Conservation (phyloP, 2,797 vertebrate genomes). For the Sebastes trivittatus region DNA sequence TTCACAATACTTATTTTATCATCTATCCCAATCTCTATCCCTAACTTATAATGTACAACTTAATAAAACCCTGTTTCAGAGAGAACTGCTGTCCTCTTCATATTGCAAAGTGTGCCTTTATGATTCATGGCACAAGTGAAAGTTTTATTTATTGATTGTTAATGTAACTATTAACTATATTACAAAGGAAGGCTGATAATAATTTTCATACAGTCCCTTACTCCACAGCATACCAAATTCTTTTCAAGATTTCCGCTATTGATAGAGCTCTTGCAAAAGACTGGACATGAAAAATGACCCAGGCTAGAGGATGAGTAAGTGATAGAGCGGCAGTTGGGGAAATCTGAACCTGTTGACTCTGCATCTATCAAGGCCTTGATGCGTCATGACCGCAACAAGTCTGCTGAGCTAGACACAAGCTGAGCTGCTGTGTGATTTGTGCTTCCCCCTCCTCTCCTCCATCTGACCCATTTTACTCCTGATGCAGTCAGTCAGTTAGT, state of each 20-base stretch:
- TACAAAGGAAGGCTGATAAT: not conserved
- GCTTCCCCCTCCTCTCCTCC: not conserved
- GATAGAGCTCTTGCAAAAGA: not conserved
- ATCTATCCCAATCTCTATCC: too few relatives aligned
- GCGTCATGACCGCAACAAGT: conserved; percentile 13
- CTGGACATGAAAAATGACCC: not conserved
- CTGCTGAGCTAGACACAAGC: conserved; percentile 27
- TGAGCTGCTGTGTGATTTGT: not conserved
- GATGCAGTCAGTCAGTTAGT: not conserved
- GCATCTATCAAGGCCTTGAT: not conserved
- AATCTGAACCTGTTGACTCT: conserved; percentile 52
- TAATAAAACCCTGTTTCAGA: too few relatives aligned
- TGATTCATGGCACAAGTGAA: too few relatives aligned
- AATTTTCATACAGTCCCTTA: not conserved
- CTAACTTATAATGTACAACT: too few relatives aligned
- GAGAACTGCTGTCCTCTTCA: too few relatives aligned
- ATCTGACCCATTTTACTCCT: not conserved
- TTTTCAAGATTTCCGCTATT: not conserved
- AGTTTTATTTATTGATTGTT: too few relatives aligned
- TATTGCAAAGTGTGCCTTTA: too few relatives aligned
- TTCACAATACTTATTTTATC: too few relatives aligned
- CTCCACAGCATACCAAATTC: not conserved
- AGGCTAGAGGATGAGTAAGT: conserved; percentile 28
- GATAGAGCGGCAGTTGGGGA: not conserved
- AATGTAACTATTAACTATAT: not conserved